Conservation (phyloP, 2,797 vertebrate genomes). For the Sylvia borin region DNA sequence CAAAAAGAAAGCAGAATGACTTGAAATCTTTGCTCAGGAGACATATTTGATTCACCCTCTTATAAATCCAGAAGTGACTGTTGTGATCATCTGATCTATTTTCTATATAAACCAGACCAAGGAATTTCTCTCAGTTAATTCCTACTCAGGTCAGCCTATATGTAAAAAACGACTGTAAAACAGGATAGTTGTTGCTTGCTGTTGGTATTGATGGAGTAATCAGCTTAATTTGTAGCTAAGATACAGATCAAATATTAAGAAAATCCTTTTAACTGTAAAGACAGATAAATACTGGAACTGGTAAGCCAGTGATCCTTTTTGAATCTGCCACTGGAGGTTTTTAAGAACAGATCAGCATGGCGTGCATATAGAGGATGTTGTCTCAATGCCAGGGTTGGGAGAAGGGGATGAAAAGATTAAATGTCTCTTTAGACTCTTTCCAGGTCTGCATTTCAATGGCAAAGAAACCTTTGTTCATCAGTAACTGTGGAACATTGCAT, state of each 20-base stretch:
- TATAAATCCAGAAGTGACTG: neutral
- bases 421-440: neutral
- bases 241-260: slow-evolving; percentile 26
- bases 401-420: slow-evolving; percentile 13
- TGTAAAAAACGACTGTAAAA: neutral
- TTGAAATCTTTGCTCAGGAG: slow-evolving; percentile 8
- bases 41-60: neutral
- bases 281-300: neutral
- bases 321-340: neutral
- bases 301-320: neutral
- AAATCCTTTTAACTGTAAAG: slow-evolving; percentile 25
- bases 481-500: neutral
- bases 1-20: neutral
- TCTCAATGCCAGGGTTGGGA: neutral
- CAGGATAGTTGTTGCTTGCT: neutral
- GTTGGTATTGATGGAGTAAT: neutral
- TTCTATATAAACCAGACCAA: neutral
- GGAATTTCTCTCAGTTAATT: neutral
- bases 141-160: neutral
- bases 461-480: neutral
- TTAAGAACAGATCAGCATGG: neutral
- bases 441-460: neutral
- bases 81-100: neutral
- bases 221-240: slow-evolving; percentile 22
- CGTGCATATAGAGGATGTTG: neutral